These are phyloP conservation scores for Pseudoatta argentina DNA, from an alignment of 1,140 invertebrate genomes.

Conservation along the genomic window DNA sequence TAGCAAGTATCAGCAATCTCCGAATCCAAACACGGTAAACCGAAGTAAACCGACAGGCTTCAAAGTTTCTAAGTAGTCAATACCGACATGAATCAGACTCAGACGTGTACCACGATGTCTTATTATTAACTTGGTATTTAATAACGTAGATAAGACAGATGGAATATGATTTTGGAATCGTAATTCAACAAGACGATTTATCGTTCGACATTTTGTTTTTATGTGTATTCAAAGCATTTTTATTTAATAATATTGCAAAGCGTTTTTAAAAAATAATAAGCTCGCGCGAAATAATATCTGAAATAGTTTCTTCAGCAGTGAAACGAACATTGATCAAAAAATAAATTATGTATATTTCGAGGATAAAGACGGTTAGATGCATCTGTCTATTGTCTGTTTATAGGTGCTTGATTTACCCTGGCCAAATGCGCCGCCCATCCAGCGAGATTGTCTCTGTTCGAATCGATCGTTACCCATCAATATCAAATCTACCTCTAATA, in stretches of 20 bases:
- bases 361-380: neutral
- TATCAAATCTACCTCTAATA: constrained; percentile 91
- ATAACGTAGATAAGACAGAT: neutral
- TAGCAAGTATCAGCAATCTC: constrained; percentile 52
- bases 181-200: neutral
- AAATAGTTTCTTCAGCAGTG: neutral
- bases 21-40: constrained; percentile 34
- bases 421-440: constrained; percentile 88
- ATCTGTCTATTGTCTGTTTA: neutral
- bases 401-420: constrained; percentile 91
- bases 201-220: neutral
- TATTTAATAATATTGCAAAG: neutral
- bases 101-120: neutral
- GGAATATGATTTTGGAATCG: neutral
- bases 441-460: constrained; percentile 91
- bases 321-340: constrained; percentile 13
- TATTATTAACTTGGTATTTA: constrained; percentile 30
- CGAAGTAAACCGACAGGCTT: constrained; percentile 24
- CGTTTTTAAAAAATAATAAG: neutral
- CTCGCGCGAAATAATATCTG: neutral
- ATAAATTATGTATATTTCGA: neutral
- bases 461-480: constrained; percentile 89
- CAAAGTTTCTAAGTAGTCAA: constrained; percentile 48
- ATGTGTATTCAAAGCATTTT: neutral
- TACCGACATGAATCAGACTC: constrained; percentile 22